These are phyloP conservation scores for Anhinga rufa DNA, from an alignment of 2,113 vertebrate genomes.

Conservation along the genomic window DNA sequence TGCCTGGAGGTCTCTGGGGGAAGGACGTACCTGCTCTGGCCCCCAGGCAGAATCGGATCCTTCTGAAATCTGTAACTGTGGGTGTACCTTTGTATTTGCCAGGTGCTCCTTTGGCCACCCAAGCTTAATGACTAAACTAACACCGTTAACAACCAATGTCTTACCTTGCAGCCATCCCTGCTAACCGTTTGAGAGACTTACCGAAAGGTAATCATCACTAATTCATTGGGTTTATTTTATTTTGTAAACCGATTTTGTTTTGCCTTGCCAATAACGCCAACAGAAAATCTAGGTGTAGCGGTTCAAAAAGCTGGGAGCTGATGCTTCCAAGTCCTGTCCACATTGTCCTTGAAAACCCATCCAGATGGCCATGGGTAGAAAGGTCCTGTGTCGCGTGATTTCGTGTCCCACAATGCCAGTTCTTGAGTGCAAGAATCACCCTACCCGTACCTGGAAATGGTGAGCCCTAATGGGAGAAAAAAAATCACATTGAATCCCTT, in stretches of 20 bases:
- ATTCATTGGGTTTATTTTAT: neutral
- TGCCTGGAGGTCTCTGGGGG: neutral
- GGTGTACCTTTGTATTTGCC: neutral
- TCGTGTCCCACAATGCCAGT: neutral
- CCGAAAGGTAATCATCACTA: slow-evolving; percentile 79
- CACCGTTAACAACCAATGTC: slow-evolving; percentile 64
- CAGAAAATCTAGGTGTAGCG: neutral
- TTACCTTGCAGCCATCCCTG: slow-evolving; percentile 78
- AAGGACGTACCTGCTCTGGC: neutral
- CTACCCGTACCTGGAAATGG: neutral
- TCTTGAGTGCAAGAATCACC: neutral
- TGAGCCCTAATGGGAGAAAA: neutral
- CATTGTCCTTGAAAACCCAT: neutral
- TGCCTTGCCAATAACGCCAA: neutral
- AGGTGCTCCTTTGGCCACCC: neutral
- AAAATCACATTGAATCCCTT: neutral
- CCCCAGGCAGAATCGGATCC: neutral
- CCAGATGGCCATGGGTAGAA: neutral
- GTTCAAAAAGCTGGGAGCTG: neutral
- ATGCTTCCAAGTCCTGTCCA: neutral
- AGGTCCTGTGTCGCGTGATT: neutral
- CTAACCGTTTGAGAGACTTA: slow-evolving; percentile 72
- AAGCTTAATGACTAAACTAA: slow-evolving; percentile 62
- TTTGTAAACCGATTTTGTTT: neutral
- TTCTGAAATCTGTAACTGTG: neutral